Conservation (phyloP, 2,888 invertebrate genomes). For the Leptodirus hochenwartii region DNA sequence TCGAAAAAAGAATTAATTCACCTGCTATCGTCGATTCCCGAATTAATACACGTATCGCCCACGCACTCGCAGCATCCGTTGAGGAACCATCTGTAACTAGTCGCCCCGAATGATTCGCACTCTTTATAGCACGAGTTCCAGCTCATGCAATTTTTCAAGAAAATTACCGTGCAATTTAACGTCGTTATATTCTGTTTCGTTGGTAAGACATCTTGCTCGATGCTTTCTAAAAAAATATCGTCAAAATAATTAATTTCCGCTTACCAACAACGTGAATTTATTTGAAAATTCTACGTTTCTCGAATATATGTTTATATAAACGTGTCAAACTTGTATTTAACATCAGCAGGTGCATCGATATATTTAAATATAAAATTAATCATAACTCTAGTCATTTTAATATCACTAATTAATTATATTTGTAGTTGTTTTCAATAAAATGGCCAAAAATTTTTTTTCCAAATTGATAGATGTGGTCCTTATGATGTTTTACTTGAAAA, state of each 20-base stretch:
- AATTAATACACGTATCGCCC: constrained; percentile 73
- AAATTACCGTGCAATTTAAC: constrained; percentile 82
- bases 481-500: too few relatives aligned
- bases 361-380: too few relatives aligned
- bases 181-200: constrained; percentile 39
- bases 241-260: constrained; percentile 3
- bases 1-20: constrained; percentile 21
- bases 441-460: too few relatives aligned
- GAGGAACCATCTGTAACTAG: constrained; percentile 82
- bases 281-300: too few relatives aligned
- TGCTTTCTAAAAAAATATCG: constrained; percentile 33
- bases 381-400: too few relatives aligned
- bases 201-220: constrained; percentile 42
- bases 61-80: constrained; percentile 91
- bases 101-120: constrained; percentile 69
- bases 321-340: too few relatives aligned
- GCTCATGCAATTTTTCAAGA: constrained; percentile 76
- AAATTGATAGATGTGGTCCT: too few relatives aligned
- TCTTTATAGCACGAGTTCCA: constrained; percentile 70
- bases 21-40: constrained; percentile 77
- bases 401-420: too few relatives aligned
- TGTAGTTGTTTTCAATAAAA: too few relatives aligned
- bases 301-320: too few relatives aligned
- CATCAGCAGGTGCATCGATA: too few relatives aligned
- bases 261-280: too few relatives aligned